Evolutionary conservation across 2,113 vertebrate species (phyloP), one percentile per base, ranked within the genome.

Genomic region (Choloepus hoffmanni): DNA sequence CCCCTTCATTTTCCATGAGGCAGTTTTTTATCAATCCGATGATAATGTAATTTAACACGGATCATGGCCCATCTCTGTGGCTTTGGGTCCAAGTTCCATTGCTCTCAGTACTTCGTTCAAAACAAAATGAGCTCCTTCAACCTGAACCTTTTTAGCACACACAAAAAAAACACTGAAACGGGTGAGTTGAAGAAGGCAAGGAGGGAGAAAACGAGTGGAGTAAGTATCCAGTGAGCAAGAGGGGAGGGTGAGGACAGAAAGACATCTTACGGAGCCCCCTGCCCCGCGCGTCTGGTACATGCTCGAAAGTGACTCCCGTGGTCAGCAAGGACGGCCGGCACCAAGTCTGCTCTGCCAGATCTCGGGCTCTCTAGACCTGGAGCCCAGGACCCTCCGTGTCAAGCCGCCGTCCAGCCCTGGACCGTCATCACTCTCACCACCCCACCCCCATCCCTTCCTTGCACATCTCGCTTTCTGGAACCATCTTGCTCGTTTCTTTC

Each of bases 1-100:
- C 68, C 63, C 30, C 97, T 95, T 62, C 85, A 48, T 97, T 95
- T 95, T 62, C 58, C 90, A 82, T 50, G 88, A 94, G 62, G 48
- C 23, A 72, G 95, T 36, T 15, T 63, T n/a, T n/a, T 30, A 43
- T 43, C 6, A 65, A 48, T 50, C 21, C 23, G 43, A 45, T 45
- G 43, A 45, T 45, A 45, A 45, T 3, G 43, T 45, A 45, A 45
- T 45, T 45, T 45, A 45, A 45, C 43, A 45, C 7, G 43, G 43
- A 45, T 45, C 43, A 45, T 45, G 43, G 43, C 43, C 55, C n/a
- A 30, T 76, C 58, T 33, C 1, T 53, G 78, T 30, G 30, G 36
- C 89, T 30, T n/a, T 23, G 1, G 78, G 94, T 67, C 62, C 55
- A 0, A 1, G 76, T 50, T 78, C 11, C 74, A 16, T 10, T 12